A percentile compares a stretch with the other conserved stretches of the same genome.
phyloP scores from a whole-genome alignment of 37 sponge, comb jelly and placozoan species.

The Chondrosia reniformis region DNA sequence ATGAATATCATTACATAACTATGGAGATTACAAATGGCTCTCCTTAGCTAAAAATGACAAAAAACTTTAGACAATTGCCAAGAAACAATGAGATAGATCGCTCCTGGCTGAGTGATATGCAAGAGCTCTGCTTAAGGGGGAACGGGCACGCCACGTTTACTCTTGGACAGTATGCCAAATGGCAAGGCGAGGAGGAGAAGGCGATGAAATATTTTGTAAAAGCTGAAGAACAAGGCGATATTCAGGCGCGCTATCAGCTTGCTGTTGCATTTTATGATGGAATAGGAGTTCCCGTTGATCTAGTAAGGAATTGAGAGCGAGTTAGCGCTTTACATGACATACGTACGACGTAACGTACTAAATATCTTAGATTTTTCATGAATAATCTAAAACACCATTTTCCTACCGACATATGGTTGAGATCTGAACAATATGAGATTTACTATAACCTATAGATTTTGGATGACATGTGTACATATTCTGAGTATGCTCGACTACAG shows the following conservation, averaged over 20 bases:
- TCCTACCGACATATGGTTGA: too few species aligned
- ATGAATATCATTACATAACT: constrained; percentile 26
- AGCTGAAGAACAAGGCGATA: constrained; percentile 34
- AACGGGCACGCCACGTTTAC: constrained; percentile 54
- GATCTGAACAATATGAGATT: too few species aligned
- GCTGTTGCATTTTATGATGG: constrained; percentile 88
- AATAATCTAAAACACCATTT: too few species aligned
- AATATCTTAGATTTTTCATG: too few species aligned
- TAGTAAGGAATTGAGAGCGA: constrained; percentile 32
- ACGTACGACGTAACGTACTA: too few species aligned
- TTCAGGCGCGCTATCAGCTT: constrained; percentile 79
- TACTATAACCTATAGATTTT: too few species aligned
- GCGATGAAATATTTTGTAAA: constrained; percentile 57
- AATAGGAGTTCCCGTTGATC: constrained; percentile 50
- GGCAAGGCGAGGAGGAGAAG: constrained; percentile 3
- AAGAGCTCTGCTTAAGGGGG: constrained; percentile 25
- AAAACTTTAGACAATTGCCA: background rate
- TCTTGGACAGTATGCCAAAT: constrained; percentile 62
- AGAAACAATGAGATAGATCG: background rate
- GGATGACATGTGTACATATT: background rate
- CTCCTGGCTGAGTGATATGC: constrained; percentile 1
- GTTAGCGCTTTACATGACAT: too few species aligned
- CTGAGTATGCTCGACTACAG: background rate
- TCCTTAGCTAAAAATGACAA: background rate
- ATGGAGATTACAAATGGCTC: constrained; percentile 22